Conservation (phyloP, 2,888 invertebrate genomes). For the Agriopis aurantiaria region DNA sequence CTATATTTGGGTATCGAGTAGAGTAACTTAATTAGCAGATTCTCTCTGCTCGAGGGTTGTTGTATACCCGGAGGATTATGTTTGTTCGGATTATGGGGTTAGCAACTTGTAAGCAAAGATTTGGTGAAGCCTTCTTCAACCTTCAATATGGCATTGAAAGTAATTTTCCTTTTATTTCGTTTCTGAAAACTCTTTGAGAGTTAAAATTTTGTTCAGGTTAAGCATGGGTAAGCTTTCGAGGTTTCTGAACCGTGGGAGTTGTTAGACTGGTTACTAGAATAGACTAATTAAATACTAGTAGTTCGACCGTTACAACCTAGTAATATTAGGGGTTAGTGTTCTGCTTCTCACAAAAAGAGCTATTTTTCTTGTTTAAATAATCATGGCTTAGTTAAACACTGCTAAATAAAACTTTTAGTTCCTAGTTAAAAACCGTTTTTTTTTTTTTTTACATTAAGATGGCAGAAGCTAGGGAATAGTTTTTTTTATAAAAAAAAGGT, state of each 20-base stretch:
- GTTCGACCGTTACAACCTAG: not conserved
- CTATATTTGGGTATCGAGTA: constrained; percentile 37
- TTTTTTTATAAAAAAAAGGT: not conserved
- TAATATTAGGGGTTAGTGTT: constrained; percentile 2
- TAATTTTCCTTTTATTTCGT: constrained; percentile 21
- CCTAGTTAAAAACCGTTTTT: not conserved
- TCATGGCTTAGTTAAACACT: not conserved
- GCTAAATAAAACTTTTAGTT: not conserved
- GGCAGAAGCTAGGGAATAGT: too few species aligned
- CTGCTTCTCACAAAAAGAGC: not conserved
- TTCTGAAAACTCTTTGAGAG: not conserved
- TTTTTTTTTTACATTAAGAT: too few species aligned
- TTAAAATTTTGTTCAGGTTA: not conserved
- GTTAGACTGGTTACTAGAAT: not conserved
- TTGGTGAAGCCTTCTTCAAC: constrained; percentile 37
- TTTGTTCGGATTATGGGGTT: constrained; percentile 24
- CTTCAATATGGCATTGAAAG: constrained; percentile 37
- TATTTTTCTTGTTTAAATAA: not conserved
- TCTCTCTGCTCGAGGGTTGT: constrained; percentile 30
- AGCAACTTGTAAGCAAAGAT: constrained; percentile 32
- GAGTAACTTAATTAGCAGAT: constrained; percentile 42
- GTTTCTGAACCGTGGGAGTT: not conserved
- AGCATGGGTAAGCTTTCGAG: too few species aligned
- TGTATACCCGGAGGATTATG: constrained; percentile 35
- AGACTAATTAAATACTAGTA: constrained; percentile 10